Conservation (phyloP, 2,888 invertebrate species). For the Sinelater perroti region DNA sequence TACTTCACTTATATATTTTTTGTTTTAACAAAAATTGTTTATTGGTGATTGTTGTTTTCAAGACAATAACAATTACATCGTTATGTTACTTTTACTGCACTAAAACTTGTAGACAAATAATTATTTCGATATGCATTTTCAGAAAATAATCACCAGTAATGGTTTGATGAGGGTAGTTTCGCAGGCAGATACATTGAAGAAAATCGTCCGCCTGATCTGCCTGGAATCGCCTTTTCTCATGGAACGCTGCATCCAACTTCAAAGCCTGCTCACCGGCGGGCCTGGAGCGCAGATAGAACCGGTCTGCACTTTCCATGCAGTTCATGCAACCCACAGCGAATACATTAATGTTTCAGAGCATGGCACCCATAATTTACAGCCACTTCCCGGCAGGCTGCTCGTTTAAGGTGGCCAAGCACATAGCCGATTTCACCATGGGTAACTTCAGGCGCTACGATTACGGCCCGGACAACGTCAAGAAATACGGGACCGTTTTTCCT, state of each 20-base stretch:
- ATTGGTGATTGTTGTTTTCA: too few species aligned
- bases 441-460: slow-evolving; percentile 46
- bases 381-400: slow-evolving; percentile 56
- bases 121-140: neutral
- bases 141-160: neutral
- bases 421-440: slow-evolving; percentile 48
- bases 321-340: neutral
- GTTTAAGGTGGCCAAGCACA: slow-evolving; percentile 55
- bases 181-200: neutral
- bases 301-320: too few species aligned
- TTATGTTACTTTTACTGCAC: too few species aligned
- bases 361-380: slow-evolving; percentile 51
- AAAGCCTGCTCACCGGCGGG: slow-evolving; percentile 42
- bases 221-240: slow-evolving; percentile 5
- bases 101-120: neutral
- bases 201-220: neutral
- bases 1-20: too few species aligned
- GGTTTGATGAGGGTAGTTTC: neutral
- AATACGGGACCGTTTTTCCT: slow-evolving; percentile 65
- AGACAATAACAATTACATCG: too few species aligned
- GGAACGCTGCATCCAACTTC: slow-evolving; percentile 42
- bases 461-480: slow-evolving; percentile 60
- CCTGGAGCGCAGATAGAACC: neutral
- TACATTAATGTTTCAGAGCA: neutral
- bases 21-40: too few species aligned